Evolutionary conservation across 2,888 invertebrate genomes (phyloP).

Genomic region (Dasysyrphus tricinctus): DNA sequence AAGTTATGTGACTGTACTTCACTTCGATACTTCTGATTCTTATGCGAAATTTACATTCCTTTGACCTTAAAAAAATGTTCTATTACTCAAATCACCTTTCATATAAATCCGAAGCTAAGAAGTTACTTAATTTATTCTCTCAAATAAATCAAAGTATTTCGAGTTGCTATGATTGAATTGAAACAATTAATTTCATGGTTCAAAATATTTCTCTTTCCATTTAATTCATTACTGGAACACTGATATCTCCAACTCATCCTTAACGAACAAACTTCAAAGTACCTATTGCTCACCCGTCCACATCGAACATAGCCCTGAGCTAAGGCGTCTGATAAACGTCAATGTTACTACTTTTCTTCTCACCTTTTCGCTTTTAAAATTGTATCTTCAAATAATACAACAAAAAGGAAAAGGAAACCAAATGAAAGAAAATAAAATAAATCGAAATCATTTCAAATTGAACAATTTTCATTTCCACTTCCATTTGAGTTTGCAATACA

Average conservation of each 20-base stretch:
- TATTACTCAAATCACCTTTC: no score
- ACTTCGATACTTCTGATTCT: no score
- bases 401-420: not conserved
- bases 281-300: not conserved
- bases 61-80: no score
- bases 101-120: no score
- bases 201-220: not conserved
- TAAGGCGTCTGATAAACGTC: not conserved
- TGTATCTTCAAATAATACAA: not conserved
- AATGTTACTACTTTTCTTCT: conserved; percentile 1
- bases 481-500: conserved; percentile 27
- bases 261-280: not conserved
- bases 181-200: not conserved
- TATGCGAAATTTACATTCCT: no score
- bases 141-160: not conserved
- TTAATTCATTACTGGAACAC: not conserved
- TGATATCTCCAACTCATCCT: not conserved
- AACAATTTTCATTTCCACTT: conserved; percentile 44
- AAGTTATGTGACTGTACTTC: no score
- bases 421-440: conserved; percentile 8
- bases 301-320: not conserved
- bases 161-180: not conserved
- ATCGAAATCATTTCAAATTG: conserved; percentile 45
- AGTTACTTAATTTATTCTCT: not conserved
- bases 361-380: not conserved